Percentiles rank a stretch among this genome's conserved stretches.
Evolutionary conservation across 2,113 vertebrate genomes (phyloP).

Genomic region (Gorilla gorilla): DNA sequence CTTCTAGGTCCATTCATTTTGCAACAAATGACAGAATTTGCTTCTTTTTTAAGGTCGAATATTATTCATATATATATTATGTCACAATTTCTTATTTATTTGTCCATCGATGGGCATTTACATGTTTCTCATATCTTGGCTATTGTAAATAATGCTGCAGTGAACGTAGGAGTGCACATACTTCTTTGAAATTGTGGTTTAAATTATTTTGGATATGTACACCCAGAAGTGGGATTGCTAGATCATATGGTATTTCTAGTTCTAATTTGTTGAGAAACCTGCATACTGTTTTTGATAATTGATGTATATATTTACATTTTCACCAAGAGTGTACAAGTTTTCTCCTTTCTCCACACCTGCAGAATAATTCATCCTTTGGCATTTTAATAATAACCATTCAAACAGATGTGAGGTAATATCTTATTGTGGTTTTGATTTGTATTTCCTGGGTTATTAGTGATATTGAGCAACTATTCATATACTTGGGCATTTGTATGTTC

Average conservation of each 20-base stretch:
- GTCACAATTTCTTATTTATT: background rate
- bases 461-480: background rate
- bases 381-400: background rate
- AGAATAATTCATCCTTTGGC: no score
- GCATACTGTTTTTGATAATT: background rate
- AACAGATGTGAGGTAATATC: background rate
- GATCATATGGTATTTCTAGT: no score
- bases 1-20: background rate
- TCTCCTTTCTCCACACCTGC: background rate
- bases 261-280: background rate
- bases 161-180: no score
- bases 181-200: no score
- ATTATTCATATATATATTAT: no score
- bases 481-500: background rate
- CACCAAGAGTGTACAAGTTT: background rate
- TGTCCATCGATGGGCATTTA: background rate
- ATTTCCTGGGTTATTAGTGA: background rate
- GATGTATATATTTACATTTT: background rate
- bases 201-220: no score
- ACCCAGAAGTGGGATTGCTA: no score
- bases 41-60: background rate
- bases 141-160: no score
- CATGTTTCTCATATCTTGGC: background rate
- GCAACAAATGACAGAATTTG: background rate
- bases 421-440: background rate